These are phyloP conservation scores for Micronycteris hirsuta DNA, from an alignment of 2,113 vertebrate genomes.

Conservation along the genomic window DNA sequence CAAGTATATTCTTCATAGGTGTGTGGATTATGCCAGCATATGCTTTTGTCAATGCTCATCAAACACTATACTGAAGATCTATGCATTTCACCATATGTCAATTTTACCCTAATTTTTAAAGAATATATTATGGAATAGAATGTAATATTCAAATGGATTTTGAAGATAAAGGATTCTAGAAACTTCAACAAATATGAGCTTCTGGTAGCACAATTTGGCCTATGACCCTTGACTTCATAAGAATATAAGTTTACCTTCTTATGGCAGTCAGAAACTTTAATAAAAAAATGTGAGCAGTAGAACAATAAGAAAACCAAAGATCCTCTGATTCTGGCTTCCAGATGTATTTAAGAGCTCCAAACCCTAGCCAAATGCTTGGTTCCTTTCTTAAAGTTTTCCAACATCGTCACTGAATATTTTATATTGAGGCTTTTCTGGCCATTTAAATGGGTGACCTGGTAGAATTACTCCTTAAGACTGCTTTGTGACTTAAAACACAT, in stretches of 20 bases:
- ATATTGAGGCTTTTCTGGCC: not conserved
- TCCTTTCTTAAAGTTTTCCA: slow-evolving; percentile 28
- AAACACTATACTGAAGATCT: not conserved
- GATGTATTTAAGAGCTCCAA: not conserved
- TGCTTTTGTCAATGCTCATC: not conserved
- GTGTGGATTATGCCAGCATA: not conserved
- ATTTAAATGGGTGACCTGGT: not conserved
- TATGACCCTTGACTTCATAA: not conserved
- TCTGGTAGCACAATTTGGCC: not conserved
- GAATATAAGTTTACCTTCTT: not conserved
- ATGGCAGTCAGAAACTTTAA: not conserved
- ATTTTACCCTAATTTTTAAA: not conserved
- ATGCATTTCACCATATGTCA: not conserved
- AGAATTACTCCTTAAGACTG: not conserved
- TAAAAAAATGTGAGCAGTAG: not conserved
- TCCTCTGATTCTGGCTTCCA: not conserved
- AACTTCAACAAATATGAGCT: not conserved
- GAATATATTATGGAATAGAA: not conserved
- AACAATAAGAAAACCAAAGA: slow-evolving; percentile 1
- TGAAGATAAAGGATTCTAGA: slow-evolving; percentile 19
- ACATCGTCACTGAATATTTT: slow-evolving; percentile 20
- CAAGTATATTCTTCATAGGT: not conserved
- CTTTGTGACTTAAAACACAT: not conserved
- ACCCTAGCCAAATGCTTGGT: not conserved
- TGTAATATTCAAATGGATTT: not conserved